Evolutionary conservation across 2,113 vertebrate genomes (phyloP), one percentile per base, ranked within the genome.

Genomic region (Actenoides hombroni): DNA sequence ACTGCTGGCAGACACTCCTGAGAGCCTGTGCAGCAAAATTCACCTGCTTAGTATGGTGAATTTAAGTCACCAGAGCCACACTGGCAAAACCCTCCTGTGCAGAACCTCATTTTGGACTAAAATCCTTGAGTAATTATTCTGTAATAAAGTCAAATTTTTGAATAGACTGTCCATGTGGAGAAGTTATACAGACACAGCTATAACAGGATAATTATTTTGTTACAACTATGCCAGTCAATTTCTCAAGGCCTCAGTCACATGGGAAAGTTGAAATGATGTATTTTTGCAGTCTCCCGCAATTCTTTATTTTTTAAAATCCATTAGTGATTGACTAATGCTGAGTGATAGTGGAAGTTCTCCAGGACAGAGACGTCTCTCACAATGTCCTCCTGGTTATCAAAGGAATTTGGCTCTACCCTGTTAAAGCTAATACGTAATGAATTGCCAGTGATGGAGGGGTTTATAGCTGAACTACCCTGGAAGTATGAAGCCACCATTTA

Each of bases 181-280:
- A 96, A 96, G 92, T 90, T 96, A 93, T 54, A 91, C 67, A 86
- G 95, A 75, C 75, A 83, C 31, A 74, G 93, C 84, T 96, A 57
- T 95, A 96, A 90, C 92, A 88, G 59, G 82, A 46, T 95, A 96
- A 96, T 96, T 96, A 97, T 96, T 97, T 88, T 95, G 90, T 95
- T 96, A 96, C 79, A 96, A 81, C 94, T 94, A 46, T 82, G 91
- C 61, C 83, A 91, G 92, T 84, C 95, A 73, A 86, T 96, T 96
- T 96, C 90, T 88, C 65, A 88, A 96, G 80, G 83, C 59, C 0
- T 91, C 83, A 67, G 86, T 94, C 89, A 87, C 91, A 79, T 76
- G 87, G 94, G 94, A 88, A 92, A 82, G 83, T 71, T 84, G 73
- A 94, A 94, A 93, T 86, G n/a, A 94, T 84, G 64, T 92, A 92